phyloP scores from a whole-genome alignment of 2,888 invertebrate species.

The Phalangium opilio region DNA sequence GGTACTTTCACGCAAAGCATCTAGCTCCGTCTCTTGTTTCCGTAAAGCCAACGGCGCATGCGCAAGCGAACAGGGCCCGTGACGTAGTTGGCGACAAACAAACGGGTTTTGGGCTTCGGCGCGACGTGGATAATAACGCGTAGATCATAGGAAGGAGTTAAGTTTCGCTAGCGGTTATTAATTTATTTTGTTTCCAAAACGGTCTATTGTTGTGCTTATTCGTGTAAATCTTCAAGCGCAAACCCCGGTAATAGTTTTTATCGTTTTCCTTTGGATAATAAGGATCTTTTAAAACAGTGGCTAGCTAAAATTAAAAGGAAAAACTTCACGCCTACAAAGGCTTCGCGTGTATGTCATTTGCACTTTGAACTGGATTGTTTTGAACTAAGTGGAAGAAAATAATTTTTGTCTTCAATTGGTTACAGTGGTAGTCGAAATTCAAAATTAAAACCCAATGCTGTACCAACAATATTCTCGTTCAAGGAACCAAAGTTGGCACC shows the following conservation, averaged over 20 bases:
- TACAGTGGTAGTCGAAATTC: not conserved
- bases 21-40: too few relatives aligned
- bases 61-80: too few relatives aligned
- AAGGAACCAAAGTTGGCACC: too few relatives aligned
- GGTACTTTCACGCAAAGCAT: too few relatives aligned
- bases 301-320: not conserved
- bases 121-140: too few relatives aligned
- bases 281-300: not conserved
- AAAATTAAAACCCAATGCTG: not conserved
- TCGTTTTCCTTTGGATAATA: not conserved
- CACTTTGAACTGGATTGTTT: not conserved
- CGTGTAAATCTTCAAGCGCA: not conserved
- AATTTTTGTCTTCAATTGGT: not conserved
- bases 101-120: too few relatives aligned
- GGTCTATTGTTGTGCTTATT: not conserved
- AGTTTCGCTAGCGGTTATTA: not conserved
- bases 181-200: not conserved
- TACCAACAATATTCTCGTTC: not conserved
- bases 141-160: too few relatives aligned
- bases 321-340: not conserved
- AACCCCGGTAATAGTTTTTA: not conserved
- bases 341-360: not conserved
- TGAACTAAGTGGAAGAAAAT: not conserved
- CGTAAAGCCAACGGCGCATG: too few relatives aligned
- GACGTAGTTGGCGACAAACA: too few relatives aligned